Evolutionary conservation across 2,797 vertebrate species (phyloP).

Genomic region (Enteromius radiatus): DNA sequence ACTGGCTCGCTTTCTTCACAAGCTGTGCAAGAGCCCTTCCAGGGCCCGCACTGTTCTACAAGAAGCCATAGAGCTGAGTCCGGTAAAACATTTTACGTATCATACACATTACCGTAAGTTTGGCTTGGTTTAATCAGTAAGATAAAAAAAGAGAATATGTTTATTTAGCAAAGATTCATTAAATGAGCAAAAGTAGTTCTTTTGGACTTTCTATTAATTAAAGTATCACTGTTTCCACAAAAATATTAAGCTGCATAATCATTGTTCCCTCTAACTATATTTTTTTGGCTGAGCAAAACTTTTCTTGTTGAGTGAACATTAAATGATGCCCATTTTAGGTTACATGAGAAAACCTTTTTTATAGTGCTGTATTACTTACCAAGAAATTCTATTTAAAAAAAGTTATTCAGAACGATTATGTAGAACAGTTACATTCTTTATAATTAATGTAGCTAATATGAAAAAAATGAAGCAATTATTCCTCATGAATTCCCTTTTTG

Average conservation of each 20-base stretch:
- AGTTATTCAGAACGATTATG: neutral
- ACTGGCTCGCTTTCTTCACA: conserved; percentile 81
- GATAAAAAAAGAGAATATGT: neutral
- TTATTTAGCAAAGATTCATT: neutral
- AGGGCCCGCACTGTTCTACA: conserved; percentile 79
- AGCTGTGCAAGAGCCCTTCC: conserved; percentile 74
- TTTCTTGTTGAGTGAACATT: no score
- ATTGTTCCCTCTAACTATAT: no score
- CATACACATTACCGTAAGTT: neutral
- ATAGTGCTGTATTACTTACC: neutral
- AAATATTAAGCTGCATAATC: neutral
- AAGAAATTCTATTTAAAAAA: neutral
- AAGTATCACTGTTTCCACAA: neutral
- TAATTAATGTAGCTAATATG: neutral
- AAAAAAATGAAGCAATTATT: neutral
- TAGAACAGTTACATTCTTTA: neutral
- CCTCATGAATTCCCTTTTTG: neutral
- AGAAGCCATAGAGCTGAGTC: conserved; percentile 84
- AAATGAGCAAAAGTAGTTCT: neutral
- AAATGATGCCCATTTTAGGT: no score
- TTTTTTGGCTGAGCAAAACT: no score
- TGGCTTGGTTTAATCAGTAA: neutral
- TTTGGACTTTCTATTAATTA: neutral
- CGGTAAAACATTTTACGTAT: conserved; percentile 72
- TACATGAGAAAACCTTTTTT: neutral